These are phyloP conservation scores for Thymelicus lineola DNA, from an alignment of 2,888 invertebrate species.

Conservation along the genomic window DNA sequence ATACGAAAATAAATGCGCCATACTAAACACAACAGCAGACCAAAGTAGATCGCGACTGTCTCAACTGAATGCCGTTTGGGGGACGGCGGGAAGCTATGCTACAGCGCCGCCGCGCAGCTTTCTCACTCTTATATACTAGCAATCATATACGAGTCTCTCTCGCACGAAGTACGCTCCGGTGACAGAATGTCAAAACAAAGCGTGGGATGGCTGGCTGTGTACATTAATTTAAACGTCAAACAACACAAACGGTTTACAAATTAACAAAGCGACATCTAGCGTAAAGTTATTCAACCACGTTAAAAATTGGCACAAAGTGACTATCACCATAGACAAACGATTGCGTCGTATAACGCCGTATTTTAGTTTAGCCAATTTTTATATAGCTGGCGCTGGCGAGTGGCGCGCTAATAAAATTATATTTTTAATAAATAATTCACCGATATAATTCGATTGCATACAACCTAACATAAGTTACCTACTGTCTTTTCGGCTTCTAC, in stretches of 20 bases:
- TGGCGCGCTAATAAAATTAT: too few species aligned
- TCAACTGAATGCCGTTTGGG: conserved; percentile 55
- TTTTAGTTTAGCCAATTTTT: too few species aligned
- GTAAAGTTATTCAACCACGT: conserved; percentile 1
- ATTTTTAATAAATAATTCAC: too few species aligned
- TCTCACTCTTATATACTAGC: conserved; percentile 56
- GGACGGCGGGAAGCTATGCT: conserved; percentile 77
- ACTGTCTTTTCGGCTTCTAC: too few species aligned
- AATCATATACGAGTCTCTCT: conserved; percentile 55
- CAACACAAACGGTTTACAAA: conserved; percentile 56
- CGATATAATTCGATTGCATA: too few species aligned
- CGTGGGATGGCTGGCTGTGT: conserved; percentile 62
- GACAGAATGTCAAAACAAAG: conserved; percentile 82
- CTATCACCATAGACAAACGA: not conserved
- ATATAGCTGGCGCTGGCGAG: too few species aligned
- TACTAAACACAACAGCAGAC: conserved; percentile 68
- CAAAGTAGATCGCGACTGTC: conserved; percentile 76
- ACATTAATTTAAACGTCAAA: conserved; percentile 66
- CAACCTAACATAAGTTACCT: too few species aligned
- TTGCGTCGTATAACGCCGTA: not conserved
- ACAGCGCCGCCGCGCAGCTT: conserved; percentile 74
- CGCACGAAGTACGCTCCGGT: conserved; percentile 62
- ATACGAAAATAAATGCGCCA: conserved; percentile 61
- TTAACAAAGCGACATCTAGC: conserved; percentile 62
- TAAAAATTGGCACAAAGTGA: conserved; percentile 15